Evolutionary conservation across 2,888 invertebrate genomes (phyloP).

Genomic region (Toxonevra muliebris): DNA sequence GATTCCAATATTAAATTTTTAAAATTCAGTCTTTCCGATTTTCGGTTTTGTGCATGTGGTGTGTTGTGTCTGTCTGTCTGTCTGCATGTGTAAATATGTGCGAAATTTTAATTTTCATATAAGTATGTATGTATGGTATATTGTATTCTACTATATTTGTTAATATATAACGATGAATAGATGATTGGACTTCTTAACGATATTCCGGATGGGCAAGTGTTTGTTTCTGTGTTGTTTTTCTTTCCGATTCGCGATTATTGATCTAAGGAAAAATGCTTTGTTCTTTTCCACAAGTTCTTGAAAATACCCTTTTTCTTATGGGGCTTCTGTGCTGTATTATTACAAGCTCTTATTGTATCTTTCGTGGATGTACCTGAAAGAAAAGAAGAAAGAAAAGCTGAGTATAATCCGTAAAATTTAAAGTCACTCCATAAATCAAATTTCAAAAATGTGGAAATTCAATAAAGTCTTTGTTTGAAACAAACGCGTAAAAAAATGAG

Average conservation of each 20-base stretch:
- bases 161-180: slow-evolving; percentile 31
- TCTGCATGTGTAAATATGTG: slow-evolving; percentile 25
- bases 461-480: too few species aligned
- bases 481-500: too few species aligned
- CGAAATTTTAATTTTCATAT: too few species aligned
- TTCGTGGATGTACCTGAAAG: slow-evolving; percentile 45
- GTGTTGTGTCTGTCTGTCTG: slow-evolving; percentile 8
- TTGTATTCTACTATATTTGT: slow-evolving; percentile 21
- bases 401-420: too few species aligned
- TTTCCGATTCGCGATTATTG: slow-evolving; percentile 68
- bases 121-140: slow-evolving; percentile 17
- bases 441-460: too few species aligned
- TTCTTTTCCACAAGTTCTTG: slow-evolving; percentile 88
- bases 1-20: slow-evolving; percentile 11
- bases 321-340: slow-evolving; percentile 54
- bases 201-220: not conserved
- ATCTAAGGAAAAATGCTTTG: slow-evolving; percentile 86
- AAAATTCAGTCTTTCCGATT: slow-evolving; percentile 60
- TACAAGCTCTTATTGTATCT: slow-evolving; percentile 54
- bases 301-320: slow-evolving; percentile 90
- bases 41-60: slow-evolving; percentile 59
- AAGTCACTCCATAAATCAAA: too few species aligned
- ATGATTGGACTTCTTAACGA: slow-evolving; percentile 25
- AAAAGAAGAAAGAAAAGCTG: not conserved
- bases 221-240: not conserved